Conservation (phyloP, 92 coral and sea anemone species). For the Palythoa grandis region DNA sequence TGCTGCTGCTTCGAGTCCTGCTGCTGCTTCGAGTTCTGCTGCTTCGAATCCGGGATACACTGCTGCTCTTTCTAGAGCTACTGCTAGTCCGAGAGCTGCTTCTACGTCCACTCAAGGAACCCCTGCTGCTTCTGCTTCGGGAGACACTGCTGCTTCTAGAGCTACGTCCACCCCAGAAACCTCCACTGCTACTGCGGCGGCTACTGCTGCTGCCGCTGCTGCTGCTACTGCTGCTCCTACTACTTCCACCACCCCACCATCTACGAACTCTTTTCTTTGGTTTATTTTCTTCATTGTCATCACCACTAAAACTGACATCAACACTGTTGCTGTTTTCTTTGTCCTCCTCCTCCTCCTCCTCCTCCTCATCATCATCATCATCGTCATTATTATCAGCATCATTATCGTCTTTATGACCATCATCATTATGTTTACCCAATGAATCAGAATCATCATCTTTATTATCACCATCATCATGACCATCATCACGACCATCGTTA, state of each 20-base stretch:
- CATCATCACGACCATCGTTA: too few relatives aligned
- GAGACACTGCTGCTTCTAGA: background rate
- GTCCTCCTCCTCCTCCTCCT: too few relatives aligned
- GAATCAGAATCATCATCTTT: background rate
- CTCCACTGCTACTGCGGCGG: too few relatives aligned
- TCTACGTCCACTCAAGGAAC: background rate
- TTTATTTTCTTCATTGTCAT: background rate
- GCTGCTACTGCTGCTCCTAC: slow-evolving; percentile 1
- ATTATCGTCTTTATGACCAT: background rate
- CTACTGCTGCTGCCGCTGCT: too few relatives aligned
- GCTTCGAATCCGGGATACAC: background rate
- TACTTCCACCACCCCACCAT: background rate
- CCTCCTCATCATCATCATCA: too few relatives aligned
- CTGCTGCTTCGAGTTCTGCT: slow-evolving; percentile 8
- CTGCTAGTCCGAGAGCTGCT: background rate
- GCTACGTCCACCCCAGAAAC: too few relatives aligned
- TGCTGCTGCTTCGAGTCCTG: background rate
- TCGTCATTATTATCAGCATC: background rate
- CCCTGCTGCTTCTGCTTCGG: slow-evolving; percentile 19
- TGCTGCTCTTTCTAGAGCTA: slow-evolving; percentile 8
- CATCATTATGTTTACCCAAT: background rate
- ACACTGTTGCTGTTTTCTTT: background rate
- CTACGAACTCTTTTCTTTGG: background rate
- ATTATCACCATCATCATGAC: background rate
- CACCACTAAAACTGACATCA: background rate